Conservation (phyloP, 2,113 vertebrate genomes). For the Oenanthe melanoleuca region DNA sequence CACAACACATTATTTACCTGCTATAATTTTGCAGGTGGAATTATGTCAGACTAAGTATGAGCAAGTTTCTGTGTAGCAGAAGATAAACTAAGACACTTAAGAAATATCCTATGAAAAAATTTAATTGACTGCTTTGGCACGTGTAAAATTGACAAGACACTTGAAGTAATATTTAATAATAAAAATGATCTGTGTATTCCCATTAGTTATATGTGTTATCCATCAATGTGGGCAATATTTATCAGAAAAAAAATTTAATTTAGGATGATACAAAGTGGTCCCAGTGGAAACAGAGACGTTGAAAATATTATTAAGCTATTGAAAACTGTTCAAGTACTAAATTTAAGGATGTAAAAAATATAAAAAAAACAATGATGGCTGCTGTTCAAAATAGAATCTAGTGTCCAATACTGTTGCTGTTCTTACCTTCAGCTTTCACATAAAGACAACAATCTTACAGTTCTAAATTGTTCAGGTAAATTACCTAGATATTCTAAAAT, state of each 20-base stretch:
- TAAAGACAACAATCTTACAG: background rate
- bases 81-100: background rate
- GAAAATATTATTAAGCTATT: constrained; percentile 9
- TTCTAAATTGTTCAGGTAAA: background rate
- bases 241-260: background rate
- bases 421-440: background rate
- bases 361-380: background rate
- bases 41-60: background rate
- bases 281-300: background rate
- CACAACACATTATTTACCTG: background rate
- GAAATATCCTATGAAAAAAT: background rate
- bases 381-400: background rate
- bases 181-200: background rate
- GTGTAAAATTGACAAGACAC: background rate
- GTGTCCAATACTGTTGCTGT: background rate
- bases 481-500: background rate
- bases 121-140: background rate
- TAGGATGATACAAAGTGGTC: background rate
- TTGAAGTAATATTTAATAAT: background rate
- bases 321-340: background rate
- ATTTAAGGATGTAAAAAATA: background rate
- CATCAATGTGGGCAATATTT: background rate
- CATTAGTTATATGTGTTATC: background rate
- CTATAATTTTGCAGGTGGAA: background rate
- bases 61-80: background rate